Percentiles rank a stretch among this genome's conserved stretches.
Conservation (phyloP, 92 coral and sea anemone species). For the Epizoanthus rinbou region DNA sequence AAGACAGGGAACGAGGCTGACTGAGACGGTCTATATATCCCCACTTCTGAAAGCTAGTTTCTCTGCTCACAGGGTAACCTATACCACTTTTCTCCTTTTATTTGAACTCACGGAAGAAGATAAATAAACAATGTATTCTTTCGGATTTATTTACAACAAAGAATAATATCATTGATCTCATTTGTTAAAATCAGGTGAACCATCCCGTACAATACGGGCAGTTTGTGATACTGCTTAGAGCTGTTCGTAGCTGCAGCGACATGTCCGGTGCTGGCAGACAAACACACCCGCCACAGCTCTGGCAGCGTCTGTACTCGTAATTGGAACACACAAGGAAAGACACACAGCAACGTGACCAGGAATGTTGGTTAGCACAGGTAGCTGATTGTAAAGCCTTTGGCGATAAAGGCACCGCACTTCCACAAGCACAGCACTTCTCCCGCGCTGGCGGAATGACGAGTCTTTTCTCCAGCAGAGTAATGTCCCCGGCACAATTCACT, state of each 20-base stretch:
- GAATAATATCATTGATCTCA: too few species aligned
- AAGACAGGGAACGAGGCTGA: too few species aligned
- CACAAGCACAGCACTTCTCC: slow-evolving; percentile 50
- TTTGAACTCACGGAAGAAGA: too few species aligned
- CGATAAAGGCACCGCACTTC: slow-evolving; percentile 45
- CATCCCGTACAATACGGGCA: slow-evolving; percentile 63
- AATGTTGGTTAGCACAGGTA: slow-evolving; percentile 54
- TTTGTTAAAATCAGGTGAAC: slow-evolving; percentile 28
- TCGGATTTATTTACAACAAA: not conserved
- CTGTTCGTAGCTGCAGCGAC: slow-evolving; percentile 40
- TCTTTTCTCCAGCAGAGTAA: not conserved
- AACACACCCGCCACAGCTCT: slow-evolving; percentile 54
- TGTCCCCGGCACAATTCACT: not conserved
- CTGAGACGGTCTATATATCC: too few species aligned
- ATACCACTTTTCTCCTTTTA: too few species aligned
- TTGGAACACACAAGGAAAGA: slow-evolving; percentile 45
- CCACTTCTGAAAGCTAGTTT: too few species aligned
- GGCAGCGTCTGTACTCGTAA: slow-evolving; percentile 50
- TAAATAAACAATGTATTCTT: not conserved
- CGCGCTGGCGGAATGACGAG: not conserved
- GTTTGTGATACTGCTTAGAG: slow-evolving; percentile 1
- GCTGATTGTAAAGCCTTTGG: slow-evolving; percentile 38
- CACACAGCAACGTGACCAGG: slow-evolving; percentile 58
- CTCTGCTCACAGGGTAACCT: too few species aligned
- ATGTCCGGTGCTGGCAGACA: slow-evolving; percentile 20